Evolutionary conservation across 2,888 invertebrate species (phyloP).

Genomic region (Synanthedon myopaeformis): DNA sequence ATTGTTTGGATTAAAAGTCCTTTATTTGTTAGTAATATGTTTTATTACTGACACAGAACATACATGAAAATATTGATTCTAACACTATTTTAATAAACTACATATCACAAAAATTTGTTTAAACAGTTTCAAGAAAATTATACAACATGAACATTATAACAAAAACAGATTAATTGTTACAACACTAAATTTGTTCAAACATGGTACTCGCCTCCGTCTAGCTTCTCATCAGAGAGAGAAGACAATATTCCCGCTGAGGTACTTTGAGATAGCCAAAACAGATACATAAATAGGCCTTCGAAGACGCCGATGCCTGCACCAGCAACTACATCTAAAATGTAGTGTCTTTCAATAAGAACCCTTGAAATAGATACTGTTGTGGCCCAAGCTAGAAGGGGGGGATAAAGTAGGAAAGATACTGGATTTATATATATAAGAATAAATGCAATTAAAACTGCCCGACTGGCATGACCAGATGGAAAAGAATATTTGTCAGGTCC

Average conservation of each 20-base stretch:
- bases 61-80: too few species aligned
- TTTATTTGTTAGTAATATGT: too few species aligned
- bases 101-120: too few species aligned
- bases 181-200: slow-evolving; percentile 44
- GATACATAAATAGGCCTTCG: slow-evolving; percentile 73
- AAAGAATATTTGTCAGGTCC: slow-evolving; percentile 92
- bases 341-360: slow-evolving; percentile 86
- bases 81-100: too few species aligned
- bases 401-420: slow-evolving; percentile 68
- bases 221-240: slow-evolving; percentile 75
- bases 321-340: slow-evolving; percentile 83
- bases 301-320: slow-evolving; percentile 81
- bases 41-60: too few species aligned
- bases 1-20: too few species aligned
- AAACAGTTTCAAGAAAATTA: too few species aligned
- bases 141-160: neutral
- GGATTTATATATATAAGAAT: slow-evolving; percentile 78
- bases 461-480: slow-evolving; percentile 94
- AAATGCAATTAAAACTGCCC: slow-evolving; percentile 80
- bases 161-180: neutral
- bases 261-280: slow-evolving; percentile 78
- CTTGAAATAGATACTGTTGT: slow-evolving; percentile 81
- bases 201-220: slow-evolving; percentile 77
- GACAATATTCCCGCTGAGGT: slow-evolving; percentile 72
- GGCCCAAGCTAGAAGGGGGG: slow-evolving; percentile 81